phyloP scores from a whole-genome alignment of 2,888 invertebrate genomes.

The Aleiodes leptofemur region DNA sequence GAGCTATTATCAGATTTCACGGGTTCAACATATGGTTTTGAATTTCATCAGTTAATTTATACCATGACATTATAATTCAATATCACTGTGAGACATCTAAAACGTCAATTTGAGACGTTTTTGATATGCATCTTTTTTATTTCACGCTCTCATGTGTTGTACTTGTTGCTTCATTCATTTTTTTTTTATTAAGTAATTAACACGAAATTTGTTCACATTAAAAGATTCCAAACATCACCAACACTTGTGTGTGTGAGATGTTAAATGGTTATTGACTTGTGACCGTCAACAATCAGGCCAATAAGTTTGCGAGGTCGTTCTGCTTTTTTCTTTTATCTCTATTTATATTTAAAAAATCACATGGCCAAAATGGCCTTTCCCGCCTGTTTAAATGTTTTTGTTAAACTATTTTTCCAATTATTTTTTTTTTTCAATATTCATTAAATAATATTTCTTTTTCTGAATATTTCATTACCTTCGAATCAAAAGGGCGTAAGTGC shows the following conservation, averaged over 20 bases:
- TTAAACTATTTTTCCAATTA: not conserved
- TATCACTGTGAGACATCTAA: slow-evolving; percentile 8
- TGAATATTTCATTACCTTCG: too few relatives aligned
- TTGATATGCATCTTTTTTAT: slow-evolving; percentile 31
- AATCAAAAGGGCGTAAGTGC: too few relatives aligned
- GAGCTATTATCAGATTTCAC: not conserved
- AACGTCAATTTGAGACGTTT: not conserved
- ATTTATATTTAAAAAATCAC: slow-evolving; percentile 50
- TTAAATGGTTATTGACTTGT: slow-evolving; percentile 72
- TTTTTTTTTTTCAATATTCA: not conserved
- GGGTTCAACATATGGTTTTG: not conserved
- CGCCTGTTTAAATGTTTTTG: not conserved
- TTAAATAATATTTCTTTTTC: too few relatives aligned
- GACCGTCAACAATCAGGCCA: slow-evolving; percentile 70
- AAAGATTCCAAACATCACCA: slow-evolving; percentile 35
- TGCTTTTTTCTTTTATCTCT: slow-evolving; percentile 54
- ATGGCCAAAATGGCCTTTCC: not conserved
- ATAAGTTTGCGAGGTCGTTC: slow-evolving; percentile 69
- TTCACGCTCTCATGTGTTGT: slow-evolving; percentile 37
- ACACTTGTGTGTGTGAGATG: slow-evolving; percentile 49
- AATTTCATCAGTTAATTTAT: slow-evolving; percentile 17
- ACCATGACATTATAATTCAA: slow-evolving; percentile 20
- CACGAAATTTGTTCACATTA: slow-evolving; percentile 5
- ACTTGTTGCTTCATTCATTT: not conserved
- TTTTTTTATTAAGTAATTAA: not conserved